phyloP scores from a whole-genome alignment of 2,888 invertebrate species.

The Aphidoletes aphidimyza region DNA sequence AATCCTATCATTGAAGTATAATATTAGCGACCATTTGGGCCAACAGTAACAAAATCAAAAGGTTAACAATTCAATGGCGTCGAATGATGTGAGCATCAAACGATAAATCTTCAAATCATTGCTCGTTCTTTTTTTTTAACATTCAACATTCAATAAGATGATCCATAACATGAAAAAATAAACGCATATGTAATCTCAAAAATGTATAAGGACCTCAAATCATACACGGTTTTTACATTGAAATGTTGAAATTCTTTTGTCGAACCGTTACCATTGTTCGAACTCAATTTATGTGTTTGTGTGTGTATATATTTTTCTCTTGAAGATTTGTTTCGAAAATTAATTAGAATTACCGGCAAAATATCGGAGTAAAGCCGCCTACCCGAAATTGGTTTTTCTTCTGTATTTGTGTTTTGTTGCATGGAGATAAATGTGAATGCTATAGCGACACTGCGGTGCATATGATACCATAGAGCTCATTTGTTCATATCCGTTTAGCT shows the following conservation, averaged over 20 bases:
- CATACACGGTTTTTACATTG: not conserved
- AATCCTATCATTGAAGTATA: too few species aligned
- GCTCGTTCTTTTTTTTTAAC: not conserved
- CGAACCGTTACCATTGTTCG: not conserved
- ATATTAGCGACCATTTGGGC: too few species aligned
- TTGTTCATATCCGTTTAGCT: conserved; percentile 26
- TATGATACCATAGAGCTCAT: not conserved
- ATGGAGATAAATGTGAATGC: conserved; percentile 17
- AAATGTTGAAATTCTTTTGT: not conserved
- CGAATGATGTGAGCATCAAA: not conserved
- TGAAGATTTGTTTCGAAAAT: conserved; percentile 32
- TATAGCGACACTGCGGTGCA: not conserved
- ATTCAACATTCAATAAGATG: not conserved
- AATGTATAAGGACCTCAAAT: not conserved
- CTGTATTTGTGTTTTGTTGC: not conserved
- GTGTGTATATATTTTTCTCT: not conserved
- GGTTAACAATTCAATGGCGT: too few species aligned
- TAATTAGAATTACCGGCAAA: conserved; percentile 46
- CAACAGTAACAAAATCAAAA: too few species aligned
- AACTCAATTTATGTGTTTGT: not conserved
- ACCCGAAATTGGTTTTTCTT: too few species aligned
- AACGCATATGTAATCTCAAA: not conserved
- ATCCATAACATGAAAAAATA: too few species aligned
- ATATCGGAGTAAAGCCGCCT: not conserved
- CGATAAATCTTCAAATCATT: not conserved